Conservation (phyloP, 2,113 vertebrate species). For the Microcebus griseorufus region DNA sequence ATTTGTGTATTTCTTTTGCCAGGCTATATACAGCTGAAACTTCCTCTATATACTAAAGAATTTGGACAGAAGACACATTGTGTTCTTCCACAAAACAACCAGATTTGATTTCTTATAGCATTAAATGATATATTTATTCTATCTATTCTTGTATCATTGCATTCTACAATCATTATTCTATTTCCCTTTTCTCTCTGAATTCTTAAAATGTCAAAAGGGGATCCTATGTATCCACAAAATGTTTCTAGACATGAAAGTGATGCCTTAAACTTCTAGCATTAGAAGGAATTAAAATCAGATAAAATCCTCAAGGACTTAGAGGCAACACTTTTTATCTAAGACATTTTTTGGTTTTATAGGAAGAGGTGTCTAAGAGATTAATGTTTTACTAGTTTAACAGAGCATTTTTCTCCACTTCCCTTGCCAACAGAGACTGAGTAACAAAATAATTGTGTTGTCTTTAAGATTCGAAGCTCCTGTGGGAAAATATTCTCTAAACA, state of each 20-base stretch:
- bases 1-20: not conserved
- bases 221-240: not conserved
- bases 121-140: not conserved
- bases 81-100: not conserved
- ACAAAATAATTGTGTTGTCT: not conserved
- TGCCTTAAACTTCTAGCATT: not conserved
- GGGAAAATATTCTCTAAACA: not conserved
- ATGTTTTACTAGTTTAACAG: not conserved
- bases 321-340: not conserved
- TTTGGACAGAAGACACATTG: not conserved
- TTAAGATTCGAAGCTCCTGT: not conserved
- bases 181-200: not conserved
- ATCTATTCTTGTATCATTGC: not conserved
- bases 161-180: not conserved
- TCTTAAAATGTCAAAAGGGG: not conserved
- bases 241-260: not conserved
- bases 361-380: conserved; percentile 3
- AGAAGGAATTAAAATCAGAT: not conserved
- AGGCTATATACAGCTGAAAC: not conserved
- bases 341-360: not conserved
- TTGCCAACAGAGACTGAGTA: not conserved
- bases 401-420: not conserved
- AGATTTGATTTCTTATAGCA: not conserved
- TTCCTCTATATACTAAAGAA: not conserved
- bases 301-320: not conserved